Conservation (phyloP, 2,888 invertebrate genomes). For the Epirrhoe tristata region DNA sequence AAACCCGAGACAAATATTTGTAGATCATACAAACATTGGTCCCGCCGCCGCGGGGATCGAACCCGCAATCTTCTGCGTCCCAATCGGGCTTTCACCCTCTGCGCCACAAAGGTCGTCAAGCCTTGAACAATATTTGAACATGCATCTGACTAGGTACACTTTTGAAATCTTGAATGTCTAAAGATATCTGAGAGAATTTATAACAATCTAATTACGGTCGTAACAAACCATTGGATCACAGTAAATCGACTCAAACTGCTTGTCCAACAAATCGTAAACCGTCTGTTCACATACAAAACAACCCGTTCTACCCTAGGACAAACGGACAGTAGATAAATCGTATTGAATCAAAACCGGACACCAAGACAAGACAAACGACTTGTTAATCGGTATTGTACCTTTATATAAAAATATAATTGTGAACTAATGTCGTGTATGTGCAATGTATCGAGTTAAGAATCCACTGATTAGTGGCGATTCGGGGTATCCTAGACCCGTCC, state of each 20-base stretch:
- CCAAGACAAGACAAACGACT: conserved; percentile 72
- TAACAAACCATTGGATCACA: background rate
- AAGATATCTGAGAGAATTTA: too few species aligned
- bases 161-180: too few species aligned
- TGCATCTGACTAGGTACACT: too few species aligned
- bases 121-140: too few species aligned
- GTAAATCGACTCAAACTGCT: conserved; percentile 20
- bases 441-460: conserved; percentile 69
- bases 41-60: too few species aligned
- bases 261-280: conserved; percentile 46
- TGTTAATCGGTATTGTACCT: conserved; percentile 62
- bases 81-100: too few species aligned
- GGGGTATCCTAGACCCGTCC: conserved; percentile 42
- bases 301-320: conserved; percentile 35
- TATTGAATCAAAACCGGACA: conserved; percentile 51
- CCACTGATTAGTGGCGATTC: conserved; percentile 49
- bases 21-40: too few species aligned
- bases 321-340: conserved; percentile 42
- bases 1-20: too few species aligned
- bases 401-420: conserved; percentile 56
- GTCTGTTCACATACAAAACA: conserved; percentile 40
- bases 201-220: background rate
- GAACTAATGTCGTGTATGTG: conserved; percentile 65
- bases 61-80: too few species aligned
- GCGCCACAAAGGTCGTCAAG: too few species aligned